phyloP scores from a whole-genome alignment of 2,797 vertebrate genomes.

The Tangara arthus region DNA sequence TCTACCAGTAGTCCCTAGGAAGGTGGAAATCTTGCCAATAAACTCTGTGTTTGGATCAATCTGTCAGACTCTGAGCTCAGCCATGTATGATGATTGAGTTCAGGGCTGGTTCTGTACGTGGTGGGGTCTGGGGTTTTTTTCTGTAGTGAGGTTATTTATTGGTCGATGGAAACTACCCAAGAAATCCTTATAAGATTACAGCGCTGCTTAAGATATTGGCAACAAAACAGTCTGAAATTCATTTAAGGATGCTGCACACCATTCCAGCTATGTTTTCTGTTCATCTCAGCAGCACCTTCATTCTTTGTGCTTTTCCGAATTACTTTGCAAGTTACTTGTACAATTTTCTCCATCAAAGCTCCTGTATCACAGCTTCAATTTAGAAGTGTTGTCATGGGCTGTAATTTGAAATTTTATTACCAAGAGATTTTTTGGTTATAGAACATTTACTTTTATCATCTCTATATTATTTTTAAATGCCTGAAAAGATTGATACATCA shows the following conservation, averaged over 20 bases:
- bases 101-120: neutral
- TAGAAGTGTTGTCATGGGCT: conserved; percentile 64
- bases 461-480: conserved; percentile 69
- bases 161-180: neutral
- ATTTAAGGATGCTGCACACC: conserved; percentile 39
- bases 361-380: conserved; percentile 65
- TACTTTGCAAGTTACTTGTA: conserved; percentile 54
- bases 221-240: conserved; percentile 33
- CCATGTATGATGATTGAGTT: neutral
- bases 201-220: conserved; percentile 24
- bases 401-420: conserved; percentile 70
- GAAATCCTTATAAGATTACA: conserved; percentile 22
- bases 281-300: conserved; percentile 52
- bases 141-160: neutral
- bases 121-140: neutral
- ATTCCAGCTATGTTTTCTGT: conserved; percentile 49
- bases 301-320: conserved; percentile 62
- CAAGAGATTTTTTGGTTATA: conserved; percentile 66
- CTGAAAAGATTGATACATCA: conserved; percentile 68
- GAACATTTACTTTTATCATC: conserved; percentile 71
- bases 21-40: neutral
- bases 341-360: conserved; percentile 69
- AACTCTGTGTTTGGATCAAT: neutral
- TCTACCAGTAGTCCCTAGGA: neutral
- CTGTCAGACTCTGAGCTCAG: neutral